Percentiles rank a stretch among this genome's conserved stretches.
Conservation (phyloP, 2,113 vertebrate genomes). For the Toxotes chatareus region DNA sequence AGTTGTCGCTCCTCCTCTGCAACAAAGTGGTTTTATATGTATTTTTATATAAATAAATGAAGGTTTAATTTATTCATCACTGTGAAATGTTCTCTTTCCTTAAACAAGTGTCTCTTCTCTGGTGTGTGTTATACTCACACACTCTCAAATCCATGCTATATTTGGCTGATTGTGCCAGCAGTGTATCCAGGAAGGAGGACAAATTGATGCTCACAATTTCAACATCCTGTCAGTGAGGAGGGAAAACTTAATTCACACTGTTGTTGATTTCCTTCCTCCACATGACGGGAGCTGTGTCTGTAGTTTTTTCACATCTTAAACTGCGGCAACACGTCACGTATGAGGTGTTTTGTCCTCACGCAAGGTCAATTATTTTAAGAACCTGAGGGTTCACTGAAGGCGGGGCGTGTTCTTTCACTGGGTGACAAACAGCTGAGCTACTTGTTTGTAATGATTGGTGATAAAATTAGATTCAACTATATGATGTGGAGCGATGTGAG, state of each 20-base stretch:
- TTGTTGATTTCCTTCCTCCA: neutral
- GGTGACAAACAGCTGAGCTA: too few relatives aligned
- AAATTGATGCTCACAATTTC: conserved; percentile 7
- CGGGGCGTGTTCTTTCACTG: neutral
- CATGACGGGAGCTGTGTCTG: neutral
- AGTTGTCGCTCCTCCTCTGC: too few relatives aligned
- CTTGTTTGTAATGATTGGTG: conserved; percentile 3
- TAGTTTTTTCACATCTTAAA: neutral
- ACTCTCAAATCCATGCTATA: neutral
- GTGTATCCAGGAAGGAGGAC: conserved; percentile 30
- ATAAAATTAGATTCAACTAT: neutral
- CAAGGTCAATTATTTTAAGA: neutral
- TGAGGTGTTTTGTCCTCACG: neutral
- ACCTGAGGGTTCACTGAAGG: neutral
- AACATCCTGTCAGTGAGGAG: conserved; percentile 13
- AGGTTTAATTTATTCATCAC: conserved; percentile 17
- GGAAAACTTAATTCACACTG: conserved; percentile 1
- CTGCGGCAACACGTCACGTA: too few relatives aligned
- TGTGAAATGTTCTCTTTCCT: neutral
- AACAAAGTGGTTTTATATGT: neutral
- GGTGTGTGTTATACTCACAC: neutral
- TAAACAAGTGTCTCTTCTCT: neutral
- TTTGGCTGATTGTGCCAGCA: conserved; percentile 25
- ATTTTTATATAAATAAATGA: conserved; percentile 14
- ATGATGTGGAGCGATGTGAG: neutral